Percentiles rank a stretch among this genome's conserved stretches.
Evolutionary conservation across 2,888 invertebrate species (phyloP).

Genomic region (Temnothorax unifasciatus): DNA sequence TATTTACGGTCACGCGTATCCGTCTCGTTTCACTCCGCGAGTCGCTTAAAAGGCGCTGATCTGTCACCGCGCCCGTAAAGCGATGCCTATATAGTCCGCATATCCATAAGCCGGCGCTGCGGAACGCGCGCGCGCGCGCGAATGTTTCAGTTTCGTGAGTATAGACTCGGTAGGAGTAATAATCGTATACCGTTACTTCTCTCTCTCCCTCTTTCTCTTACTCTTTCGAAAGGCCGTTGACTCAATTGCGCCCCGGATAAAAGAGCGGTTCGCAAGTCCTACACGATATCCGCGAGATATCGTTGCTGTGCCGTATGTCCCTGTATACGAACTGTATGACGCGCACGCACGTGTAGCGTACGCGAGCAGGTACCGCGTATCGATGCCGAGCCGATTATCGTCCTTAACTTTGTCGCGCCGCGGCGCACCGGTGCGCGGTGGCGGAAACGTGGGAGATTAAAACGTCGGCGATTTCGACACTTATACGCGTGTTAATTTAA

Average conservation of each 20-base stretch:
- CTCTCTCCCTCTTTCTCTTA: slow-evolving; percentile 19
- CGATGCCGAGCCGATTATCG: slow-evolving; percentile 36
- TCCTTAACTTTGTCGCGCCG: slow-evolving; percentile 15
- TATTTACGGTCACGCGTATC: slow-evolving; percentile 18
- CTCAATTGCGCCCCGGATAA: slow-evolving; percentile 78
- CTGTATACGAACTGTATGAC: neutral
- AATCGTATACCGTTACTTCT: slow-evolving; percentile 77
- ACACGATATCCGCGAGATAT: slow-evolving; percentile 63
- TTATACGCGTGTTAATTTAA: neutral
- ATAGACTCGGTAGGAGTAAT: slow-evolving; percentile 77
- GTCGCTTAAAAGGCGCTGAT: slow-evolving; percentile 64
- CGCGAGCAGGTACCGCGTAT: slow-evolving; percentile 10
- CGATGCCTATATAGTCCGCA: slow-evolving; percentile 51
- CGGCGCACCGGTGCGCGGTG: neutral
- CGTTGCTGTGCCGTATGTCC: slow-evolving; percentile 44
- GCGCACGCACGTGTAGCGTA: slow-evolving; percentile 4
- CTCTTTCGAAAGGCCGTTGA: slow-evolving; percentile 77
- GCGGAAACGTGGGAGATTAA: slow-evolving; percentile 6
- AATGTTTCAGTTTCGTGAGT: slow-evolving; percentile 77
- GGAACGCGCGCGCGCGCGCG: slow-evolving; percentile 68
- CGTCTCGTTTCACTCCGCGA: slow-evolving; percentile 59
- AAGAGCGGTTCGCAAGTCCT: slow-evolving; percentile 75
- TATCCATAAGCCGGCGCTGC: slow-evolving; percentile 56
- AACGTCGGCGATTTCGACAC: neutral
- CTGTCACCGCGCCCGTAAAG: slow-evolving; percentile 67